Base-by-base conservation (phyloP, 2,888 invertebrate species). In the Leptopilina drosophilae region DNA sequence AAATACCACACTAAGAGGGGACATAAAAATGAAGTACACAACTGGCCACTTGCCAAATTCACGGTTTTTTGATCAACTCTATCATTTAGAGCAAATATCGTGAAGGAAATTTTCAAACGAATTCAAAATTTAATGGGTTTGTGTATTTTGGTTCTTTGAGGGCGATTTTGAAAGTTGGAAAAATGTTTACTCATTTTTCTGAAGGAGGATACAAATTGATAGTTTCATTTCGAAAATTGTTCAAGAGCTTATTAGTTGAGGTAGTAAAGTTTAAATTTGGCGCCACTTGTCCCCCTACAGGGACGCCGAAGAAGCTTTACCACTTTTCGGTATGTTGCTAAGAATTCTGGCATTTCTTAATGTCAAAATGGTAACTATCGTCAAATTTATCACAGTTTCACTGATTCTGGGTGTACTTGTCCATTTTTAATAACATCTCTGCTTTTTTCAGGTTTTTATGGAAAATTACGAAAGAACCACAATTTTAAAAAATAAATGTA, bases 1-100 rank as follows among this genome's bases (percentile, higher is more conserved):
- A 53, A n/a, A 69, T 69, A 7, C 33, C 8, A 15, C 8, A 15
- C 49, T n/a, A 53, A 69, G 53, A 69, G 20, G 12, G 14, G 5
- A 14, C 26, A 53, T 69, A 53, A 69, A 26, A 53, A 14, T 53
- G 33, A 73, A 73, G 69, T 73, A 56, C 26, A 14, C 2, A 56
- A 73, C 33, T 56, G 33, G 33, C 26, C 53, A 3, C 12, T 1
- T 56, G 56, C 69, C 69, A 73, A 26, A 33, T 73, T 8, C 4
- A 49, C 9, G 53, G 53, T 7, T n/a, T 56, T 69, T 67, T 26
- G 49, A 6, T 69, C 2, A 7, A 49, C 49, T 53, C 1, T 20
- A 67, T 67, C 46, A 14, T 65, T n/a, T 12, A n/a, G 33, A 5
- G 26, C 12, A 40, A 65, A 4, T 65, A 14, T 5, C 4, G 14